Evolutionary conservation across 2,888 invertebrate genomes (phyloP), one percentile per base, ranked within the genome.

Genomic region (Eupithecia centaureata): DNA sequence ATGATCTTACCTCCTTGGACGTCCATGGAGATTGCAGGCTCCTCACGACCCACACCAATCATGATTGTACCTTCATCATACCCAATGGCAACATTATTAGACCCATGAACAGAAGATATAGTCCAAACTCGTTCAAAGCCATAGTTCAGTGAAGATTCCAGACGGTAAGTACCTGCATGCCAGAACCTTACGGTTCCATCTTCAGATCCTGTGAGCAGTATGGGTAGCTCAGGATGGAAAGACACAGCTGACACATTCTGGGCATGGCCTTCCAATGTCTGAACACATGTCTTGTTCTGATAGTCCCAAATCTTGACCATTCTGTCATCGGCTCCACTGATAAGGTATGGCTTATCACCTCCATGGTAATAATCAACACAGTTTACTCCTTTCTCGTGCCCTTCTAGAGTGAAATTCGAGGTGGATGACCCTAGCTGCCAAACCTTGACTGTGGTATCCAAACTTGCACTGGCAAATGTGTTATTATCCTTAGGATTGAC

Each of bases 401-500:
- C 99, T 83, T 99, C 99, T 32, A 99, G 91, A 0, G 99, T 99
- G 89, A 99, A 99, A 92, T 99, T 99, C 0, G 99, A 98, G 18
- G 96, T 96, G n/a, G 97, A 96, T 0, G 99, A 99, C 1, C 99
- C 99, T 58, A 99, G 94, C 85, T 99, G 99, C 99, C 99, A 99
- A 1, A 99, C 97, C 95, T 99, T 99, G 28, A 99, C 96, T 0
- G 99, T 99, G 74, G 98, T 95, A 90, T 99, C 99, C 51, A 99
- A 94, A 52, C 99, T 99, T n/a, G 99, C 99, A 80, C 98, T 99
- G 15, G 99, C 99, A 91, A 99, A 99, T 47, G 99, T 99, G 89
- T 99, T 99, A 90, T 99, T 99, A 86, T 99, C 99, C 88, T 99
- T 99, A 0, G 99, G 99, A 91, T 99, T 99, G 82, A 99, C 97